Evolutionary conservation across 1,140 invertebrate genomes (phyloP), one percentile per base, ranked within the genome.

Genomic region (Drosophila kohkoa): DNA sequence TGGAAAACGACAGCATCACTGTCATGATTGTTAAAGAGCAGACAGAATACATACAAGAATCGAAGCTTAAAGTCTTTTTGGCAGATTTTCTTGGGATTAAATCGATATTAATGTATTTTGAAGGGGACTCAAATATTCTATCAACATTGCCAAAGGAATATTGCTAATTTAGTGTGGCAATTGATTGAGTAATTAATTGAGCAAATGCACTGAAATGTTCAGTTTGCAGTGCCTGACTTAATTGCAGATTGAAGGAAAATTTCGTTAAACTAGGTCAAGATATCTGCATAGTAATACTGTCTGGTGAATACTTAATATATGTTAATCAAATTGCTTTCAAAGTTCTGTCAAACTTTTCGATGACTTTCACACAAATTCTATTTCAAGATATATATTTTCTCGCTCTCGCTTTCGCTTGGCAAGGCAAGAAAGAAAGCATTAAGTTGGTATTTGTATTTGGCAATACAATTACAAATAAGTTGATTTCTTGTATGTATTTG

Each of bases 391-490:
- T 48, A n/a, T 38, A 2, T 35, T 35, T 35, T 43, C n/a, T 20
- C 16, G 16, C 16, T 2, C 16, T 20, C 16, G 16, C 15, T 38
- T 2, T 28, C 10, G 20, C 3, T 25, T 4, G 2, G 8, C 41
- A 8, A 2, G 5, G 8, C 43, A 13, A 4, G 4, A 28, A 45
- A 8, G 41, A 45, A 15, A 46, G 13, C n/a, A 38, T 25, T 32
- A 72, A 58, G 62, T 71, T 71, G 55, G 15, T 52, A 55, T 65
- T 65, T 65, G 63, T 65, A 43, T 65, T 57, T 65, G 63, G 28
- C 63, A 65, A 65, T 55, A 65, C 63, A 65, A 65, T 65, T 65
- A 46, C 63, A 65, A 65, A 46, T 46, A 55, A 55, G 38, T 65
- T 46, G 63, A 65, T 65, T 65, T 16, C 32, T 25, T 51, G 13